phyloP scores from a whole-genome alignment of 1,140 invertebrate genomes.

The Neelides sp. region DNA sequence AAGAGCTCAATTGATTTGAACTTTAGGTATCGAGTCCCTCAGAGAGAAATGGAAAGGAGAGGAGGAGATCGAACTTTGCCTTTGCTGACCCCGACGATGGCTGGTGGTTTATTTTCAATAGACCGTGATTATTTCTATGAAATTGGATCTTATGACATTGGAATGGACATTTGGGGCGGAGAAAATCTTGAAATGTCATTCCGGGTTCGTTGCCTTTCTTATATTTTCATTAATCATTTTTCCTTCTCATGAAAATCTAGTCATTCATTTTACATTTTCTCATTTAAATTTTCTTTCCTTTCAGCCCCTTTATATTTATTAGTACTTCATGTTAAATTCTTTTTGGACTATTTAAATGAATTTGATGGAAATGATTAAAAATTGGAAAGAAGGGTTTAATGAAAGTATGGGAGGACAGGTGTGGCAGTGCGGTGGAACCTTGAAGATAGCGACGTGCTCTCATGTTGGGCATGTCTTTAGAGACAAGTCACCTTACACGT shows the following conservation, averaged over 20 bases:
- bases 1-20: conserved; percentile 1
- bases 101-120: conserved; percentile 95
- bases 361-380: not conserved
- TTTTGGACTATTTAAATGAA: not conserved
- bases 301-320: not conserved
- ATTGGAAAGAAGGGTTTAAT: too few relatives aligned
- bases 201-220: conserved; percentile 55
- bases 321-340: not conserved
- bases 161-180: conserved; percentile 99
- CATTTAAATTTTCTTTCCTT: not conserved
- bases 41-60: conserved; percentile 81
- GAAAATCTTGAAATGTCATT: conserved; percentile 99
- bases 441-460: conserved; percentile 83
- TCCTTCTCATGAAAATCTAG: not conserved
- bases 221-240: not conserved
- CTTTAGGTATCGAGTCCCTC: conserved; percentile 82
- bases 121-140: conserved; percentile 94
- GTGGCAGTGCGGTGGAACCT: conserved; percentile 90
- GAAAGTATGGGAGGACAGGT: conserved; percentile 55
- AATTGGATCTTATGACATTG: conserved; percentile 92
- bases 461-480: conserved; percentile 97
- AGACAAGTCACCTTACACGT: conserved; percentile 98
- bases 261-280: not conserved
- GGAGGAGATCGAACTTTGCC: conserved; percentile 79
- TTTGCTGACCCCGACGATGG: conserved; percentile 92